Conservation (phyloP, 2,888 invertebrate species). For the Tipula confusa region DNA sequence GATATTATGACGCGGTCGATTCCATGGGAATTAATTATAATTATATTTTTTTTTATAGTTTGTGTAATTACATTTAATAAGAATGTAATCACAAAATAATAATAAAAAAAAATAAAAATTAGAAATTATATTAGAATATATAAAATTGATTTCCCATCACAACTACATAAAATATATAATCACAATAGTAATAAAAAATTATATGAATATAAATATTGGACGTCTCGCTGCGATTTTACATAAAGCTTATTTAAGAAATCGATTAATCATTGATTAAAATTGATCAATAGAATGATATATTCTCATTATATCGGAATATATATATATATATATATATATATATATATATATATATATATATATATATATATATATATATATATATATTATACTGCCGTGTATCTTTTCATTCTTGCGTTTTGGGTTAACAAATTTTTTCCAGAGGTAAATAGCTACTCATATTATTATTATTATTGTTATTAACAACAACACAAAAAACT, state of each 20-base stretch:
- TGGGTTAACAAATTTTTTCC: background rate
- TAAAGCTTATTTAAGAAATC: conserved; percentile 1
- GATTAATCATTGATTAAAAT: conserved; percentile 20
- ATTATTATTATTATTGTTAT: background rate
- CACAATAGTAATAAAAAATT: background rate
- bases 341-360: no score
- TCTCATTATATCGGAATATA: background rate
- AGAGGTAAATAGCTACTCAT: conserved; percentile 21
- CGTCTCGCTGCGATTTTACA: background rate
- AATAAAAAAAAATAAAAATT: background rate
- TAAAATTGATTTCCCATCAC: conserved; percentile 25
- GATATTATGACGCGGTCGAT: background rate
- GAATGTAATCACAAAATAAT: background rate
- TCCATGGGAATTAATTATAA: background rate
- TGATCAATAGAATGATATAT: conserved; percentile 20
- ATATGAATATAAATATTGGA: background rate
- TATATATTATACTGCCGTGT: no score
- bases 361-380: no score
- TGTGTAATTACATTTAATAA: background rate
- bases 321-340: no score
- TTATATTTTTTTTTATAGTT: background rate
- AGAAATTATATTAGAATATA: background rate
- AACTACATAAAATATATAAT: background rate
- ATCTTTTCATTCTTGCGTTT: background rate
- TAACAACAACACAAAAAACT: background rate